These are phyloP conservation scores for Crambe crambe DNA, from an alignment of 37 sponge, comb jelly and placozoan genomes.

Conservation along the genomic window DNA sequence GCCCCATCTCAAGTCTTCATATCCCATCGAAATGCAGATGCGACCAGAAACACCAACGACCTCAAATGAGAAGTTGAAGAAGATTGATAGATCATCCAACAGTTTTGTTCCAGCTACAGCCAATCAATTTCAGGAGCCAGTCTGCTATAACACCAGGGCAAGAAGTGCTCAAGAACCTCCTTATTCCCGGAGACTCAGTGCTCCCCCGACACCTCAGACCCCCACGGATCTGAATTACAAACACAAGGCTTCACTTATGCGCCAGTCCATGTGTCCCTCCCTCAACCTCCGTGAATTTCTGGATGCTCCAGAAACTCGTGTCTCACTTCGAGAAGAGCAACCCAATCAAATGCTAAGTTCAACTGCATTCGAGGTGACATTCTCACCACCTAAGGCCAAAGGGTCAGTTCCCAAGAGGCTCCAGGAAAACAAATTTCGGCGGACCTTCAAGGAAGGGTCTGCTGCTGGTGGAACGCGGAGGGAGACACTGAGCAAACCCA, in stretches of 20 bases:
- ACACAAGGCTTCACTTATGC: not conserved
- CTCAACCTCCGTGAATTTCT: slow-evolving; percentile 43
- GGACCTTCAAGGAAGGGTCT: not conserved
- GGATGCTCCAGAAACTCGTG: slow-evolving; percentile 1
- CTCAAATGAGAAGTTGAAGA: slow-evolving; percentile 14
- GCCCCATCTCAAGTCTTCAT: slow-evolving; percentile 77
- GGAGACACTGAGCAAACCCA: not conserved
- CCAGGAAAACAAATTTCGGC: slow-evolving; percentile 6
- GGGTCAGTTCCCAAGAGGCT: slow-evolving; percentile 51
- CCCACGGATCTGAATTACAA: not conserved
- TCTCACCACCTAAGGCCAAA: slow-evolving; percentile 68
- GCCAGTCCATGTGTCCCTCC: slow-evolving; percentile 1
- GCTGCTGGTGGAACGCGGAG: not conserved
- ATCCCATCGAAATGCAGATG: slow-evolving; percentile 76
- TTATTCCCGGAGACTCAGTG: slow-evolving; percentile 12
- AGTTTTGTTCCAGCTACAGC: not conserved
- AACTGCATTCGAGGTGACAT: slow-evolving; percentile 49
- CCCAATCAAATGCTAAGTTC: not conserved
- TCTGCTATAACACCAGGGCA: not conserved
- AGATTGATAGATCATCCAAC: not conserved
- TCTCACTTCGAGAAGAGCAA: not conserved
- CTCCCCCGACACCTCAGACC: slow-evolving; percentile 22
- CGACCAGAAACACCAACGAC: slow-evolving; percentile 28
- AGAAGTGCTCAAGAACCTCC: not conserved
- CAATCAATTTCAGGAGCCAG: not conserved